Conservation (phyloP, 1,140 invertebrate genomes). For the Trichonephila inaurata region DNA sequence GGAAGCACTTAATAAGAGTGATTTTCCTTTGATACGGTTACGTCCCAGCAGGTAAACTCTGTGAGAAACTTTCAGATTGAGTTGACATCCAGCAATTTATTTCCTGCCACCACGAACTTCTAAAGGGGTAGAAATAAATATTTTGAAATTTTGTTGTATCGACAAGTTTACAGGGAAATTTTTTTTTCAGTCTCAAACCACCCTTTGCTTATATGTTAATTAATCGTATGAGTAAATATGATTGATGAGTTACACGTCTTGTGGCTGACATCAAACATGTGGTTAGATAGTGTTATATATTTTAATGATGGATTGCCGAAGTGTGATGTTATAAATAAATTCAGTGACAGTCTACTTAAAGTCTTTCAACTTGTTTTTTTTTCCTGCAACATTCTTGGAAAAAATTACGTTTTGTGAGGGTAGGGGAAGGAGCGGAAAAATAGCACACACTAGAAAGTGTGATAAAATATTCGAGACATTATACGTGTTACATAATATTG, state of each 20-base stretch:
- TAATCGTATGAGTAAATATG: background rate
- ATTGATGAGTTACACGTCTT: background rate
- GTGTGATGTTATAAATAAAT: background rate
- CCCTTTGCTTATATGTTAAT: background rate
- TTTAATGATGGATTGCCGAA: background rate
- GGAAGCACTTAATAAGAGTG: background rate
- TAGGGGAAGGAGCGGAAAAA: too few species aligned
- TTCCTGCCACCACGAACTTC: background rate
- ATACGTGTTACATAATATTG: too few species aligned
- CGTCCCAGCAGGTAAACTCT: constrained; percentile 27
- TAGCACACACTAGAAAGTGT: too few species aligned
- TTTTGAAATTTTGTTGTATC: background rate
- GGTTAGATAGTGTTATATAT: background rate
- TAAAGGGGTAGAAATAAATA: background rate
- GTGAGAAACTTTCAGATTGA: constrained; percentile 27
- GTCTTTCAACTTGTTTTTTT: too few species aligned
- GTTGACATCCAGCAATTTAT: constrained; percentile 41
- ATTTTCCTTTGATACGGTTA: constrained; percentile 41
- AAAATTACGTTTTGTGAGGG: too few species aligned
- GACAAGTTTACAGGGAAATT: background rate
- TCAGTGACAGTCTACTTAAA: background rate
- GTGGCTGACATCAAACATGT: background rate
- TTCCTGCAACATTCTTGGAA: too few species aligned
- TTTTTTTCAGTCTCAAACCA: background rate
- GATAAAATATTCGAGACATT: too few species aligned